These are phyloP conservation scores for Psix sp. DNA, from an alignment of 1,140 invertebrate species.

Conservation along the genomic window DNA sequence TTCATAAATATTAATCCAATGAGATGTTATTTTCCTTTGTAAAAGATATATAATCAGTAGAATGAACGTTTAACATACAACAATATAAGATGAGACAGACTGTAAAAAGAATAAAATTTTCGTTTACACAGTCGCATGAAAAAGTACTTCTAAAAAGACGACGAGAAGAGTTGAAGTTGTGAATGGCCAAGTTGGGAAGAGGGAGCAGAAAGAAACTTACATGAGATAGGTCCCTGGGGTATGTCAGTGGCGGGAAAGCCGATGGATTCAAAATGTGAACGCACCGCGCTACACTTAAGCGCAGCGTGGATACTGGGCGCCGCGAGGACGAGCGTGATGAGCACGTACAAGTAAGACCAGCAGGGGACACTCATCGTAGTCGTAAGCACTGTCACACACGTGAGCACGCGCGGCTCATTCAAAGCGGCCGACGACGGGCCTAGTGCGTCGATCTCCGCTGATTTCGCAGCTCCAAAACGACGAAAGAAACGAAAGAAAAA, in stretches of 20 bases:
- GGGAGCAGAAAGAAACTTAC: slow-evolving; percentile 64
- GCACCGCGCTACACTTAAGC: slow-evolving; percentile 70
- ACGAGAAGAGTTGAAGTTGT: not conserved
- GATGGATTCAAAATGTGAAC: slow-evolving; percentile 69
- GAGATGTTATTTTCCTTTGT: no score
- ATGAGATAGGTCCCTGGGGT: slow-evolving; percentile 73
- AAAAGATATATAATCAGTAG: no score
- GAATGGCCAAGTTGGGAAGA: no score
- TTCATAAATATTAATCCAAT: no score
- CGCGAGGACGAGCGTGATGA: slow-evolving; percentile 64
- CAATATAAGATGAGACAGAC: no score
- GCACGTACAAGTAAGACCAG: slow-evolving; percentile 63
- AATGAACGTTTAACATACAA: no score
- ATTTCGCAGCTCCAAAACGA: slow-evolving; percentile 1
- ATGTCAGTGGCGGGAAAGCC: slow-evolving; percentile 73
- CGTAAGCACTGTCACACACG: slow-evolving; percentile 32
- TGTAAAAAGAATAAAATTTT: no score
- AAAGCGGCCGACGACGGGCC: slow-evolving; percentile 14
- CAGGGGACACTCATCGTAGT: slow-evolving; percentile 64
- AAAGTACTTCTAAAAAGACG: not conserved
- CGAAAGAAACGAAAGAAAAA: slow-evolving; percentile 18
- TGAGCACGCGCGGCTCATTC: slow-evolving; percentile 39
- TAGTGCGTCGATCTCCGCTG: slow-evolving; percentile 2
- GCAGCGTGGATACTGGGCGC: slow-evolving; percentile 56
- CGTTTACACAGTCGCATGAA: not conserved